Conservation (phyloP, 2,113 vertebrate species). For the Excalfactoria chinensis region DNA sequence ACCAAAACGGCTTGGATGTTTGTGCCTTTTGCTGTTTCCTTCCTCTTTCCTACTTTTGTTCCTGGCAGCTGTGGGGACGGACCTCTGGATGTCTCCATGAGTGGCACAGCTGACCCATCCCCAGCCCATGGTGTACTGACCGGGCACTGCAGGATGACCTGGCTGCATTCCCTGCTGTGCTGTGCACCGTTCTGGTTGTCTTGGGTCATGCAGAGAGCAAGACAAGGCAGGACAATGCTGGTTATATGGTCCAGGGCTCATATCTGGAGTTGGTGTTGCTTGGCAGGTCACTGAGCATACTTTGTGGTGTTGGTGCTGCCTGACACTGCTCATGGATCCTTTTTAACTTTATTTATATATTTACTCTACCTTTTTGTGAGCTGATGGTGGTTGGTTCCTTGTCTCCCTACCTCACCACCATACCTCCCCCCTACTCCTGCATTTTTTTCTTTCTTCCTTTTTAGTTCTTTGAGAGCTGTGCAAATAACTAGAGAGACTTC, state of each 20-base stretch:
- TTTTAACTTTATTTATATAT: neutral
- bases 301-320: neutral
- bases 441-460: neutral
- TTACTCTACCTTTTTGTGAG: neutral
- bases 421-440: neutral
- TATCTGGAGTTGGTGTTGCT: neutral
- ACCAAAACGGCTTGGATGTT: neutral
- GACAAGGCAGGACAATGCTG: neutral
- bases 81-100: neutral
- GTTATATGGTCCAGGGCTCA: neutral
- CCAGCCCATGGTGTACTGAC: neutral
- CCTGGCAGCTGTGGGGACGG: neutral
- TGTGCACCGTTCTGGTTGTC: neutral
- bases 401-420: neutral
- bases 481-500: neutral
- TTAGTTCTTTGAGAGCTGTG: neutral
- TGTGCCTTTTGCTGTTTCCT: neutral
- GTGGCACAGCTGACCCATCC: neutral
- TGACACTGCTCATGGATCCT: neutral
- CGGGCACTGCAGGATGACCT: neutral
- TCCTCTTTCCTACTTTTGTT: neutral
- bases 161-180: neutral
- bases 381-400: neutral
- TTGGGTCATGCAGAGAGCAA: neutral
- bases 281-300: neutral